Conservation (phyloP, 2,797 vertebrate genomes). For the Masticophis lateralis region DNA sequence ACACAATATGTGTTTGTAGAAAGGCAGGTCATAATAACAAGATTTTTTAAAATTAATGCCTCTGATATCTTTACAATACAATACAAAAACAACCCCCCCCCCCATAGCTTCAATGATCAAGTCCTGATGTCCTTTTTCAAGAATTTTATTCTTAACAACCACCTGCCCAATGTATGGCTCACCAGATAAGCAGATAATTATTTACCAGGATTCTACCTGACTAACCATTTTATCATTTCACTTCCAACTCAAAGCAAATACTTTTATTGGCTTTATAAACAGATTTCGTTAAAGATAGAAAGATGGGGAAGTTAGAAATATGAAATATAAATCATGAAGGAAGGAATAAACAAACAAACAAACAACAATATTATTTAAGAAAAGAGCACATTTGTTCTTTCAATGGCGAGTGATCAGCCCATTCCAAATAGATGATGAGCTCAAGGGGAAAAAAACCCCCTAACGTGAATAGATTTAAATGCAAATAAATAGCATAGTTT, state of each 20-base stretch:
- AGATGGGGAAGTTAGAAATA: neutral
- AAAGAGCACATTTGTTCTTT: neutral
- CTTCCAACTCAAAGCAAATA: neutral
- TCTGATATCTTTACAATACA: constrained; percentile 53
- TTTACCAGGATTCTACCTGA: neutral
- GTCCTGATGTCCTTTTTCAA: constrained; percentile 32
- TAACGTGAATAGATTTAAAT: neutral
- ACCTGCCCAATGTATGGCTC: neutral
- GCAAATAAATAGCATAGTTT: neutral
- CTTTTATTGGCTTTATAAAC: neutral
- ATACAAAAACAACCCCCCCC: too few species aligned
- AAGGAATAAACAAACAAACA: neutral
- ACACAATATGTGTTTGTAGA: constrained; percentile 13
- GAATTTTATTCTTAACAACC: constrained; percentile 46
- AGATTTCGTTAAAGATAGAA: neutral
- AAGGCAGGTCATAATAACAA: constrained; percentile 46
- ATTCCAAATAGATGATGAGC: neutral
- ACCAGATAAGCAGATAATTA: neutral
- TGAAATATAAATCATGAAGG: neutral
- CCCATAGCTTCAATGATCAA: neutral
- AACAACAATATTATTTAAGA: neutral
- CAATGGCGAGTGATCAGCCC: neutral
- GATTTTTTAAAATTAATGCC: constrained; percentile 63
- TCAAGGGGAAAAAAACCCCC: neutral
- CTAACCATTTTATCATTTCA: neutral